Conservation (phyloP, 2,888 invertebrate genomes). For the Serripes groenlandicus region DNA sequence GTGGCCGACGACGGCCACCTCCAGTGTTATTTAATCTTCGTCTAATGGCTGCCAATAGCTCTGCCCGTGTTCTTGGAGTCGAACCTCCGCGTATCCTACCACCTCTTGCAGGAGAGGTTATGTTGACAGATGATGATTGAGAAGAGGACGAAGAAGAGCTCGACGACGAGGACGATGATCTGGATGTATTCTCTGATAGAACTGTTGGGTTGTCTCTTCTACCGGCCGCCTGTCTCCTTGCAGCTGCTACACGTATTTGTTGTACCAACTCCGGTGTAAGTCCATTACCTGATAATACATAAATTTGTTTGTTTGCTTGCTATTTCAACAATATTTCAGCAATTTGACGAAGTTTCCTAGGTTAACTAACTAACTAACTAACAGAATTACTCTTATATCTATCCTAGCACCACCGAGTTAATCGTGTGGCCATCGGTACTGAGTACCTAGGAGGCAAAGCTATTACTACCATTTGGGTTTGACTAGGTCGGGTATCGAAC, state of each 20-base stretch:
- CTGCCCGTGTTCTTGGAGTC: conserved; percentile 36
- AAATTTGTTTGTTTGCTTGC: too few species aligned
- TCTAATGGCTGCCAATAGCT: conserved; percentile 47
- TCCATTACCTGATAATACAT: conserved; percentile 12
- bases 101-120: background rate
- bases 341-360: too few species aligned
- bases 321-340: too few species aligned
- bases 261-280: conserved; percentile 52
- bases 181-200: background rate
- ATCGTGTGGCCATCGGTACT: too few species aligned
- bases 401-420: too few species aligned
- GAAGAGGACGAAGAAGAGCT: conserved; percentile 37
- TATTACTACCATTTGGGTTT: too few species aligned
- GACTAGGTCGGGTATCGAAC: too few species aligned
- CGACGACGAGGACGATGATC: conserved; percentile 16
- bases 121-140: conserved; percentile 35
- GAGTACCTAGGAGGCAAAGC: too few species aligned
- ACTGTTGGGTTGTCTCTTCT: background rate
- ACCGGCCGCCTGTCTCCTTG: background rate
- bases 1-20: background rate
- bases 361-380: too few species aligned
- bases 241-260: conserved; percentile 32
- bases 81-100: background rate
- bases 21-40: conserved; percentile 19
- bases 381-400: too few species aligned